These are phyloP conservation scores for Connochaetes taurinus DNA, from an alignment of 2,113 vertebrate species.

Conservation along the genomic window DNA sequence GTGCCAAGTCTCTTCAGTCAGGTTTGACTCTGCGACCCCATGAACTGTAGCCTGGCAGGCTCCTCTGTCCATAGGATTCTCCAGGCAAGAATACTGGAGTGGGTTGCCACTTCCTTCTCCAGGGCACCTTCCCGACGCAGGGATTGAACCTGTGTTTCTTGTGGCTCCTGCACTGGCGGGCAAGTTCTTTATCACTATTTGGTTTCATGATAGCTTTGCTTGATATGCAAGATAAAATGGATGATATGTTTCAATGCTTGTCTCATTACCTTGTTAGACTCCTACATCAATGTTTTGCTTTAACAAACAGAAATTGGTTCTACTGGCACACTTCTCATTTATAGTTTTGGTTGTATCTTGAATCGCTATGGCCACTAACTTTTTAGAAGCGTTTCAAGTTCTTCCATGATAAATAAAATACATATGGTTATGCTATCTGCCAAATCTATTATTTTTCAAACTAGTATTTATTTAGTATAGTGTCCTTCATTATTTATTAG, in stretches of 20 bases:
- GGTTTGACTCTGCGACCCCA: background rate
- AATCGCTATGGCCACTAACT: background rate
- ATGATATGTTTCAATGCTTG: background rate
- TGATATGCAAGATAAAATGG: background rate
- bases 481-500: conserved; percentile 12
- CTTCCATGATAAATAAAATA: background rate
- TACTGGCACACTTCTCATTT: background rate
- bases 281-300: background rate
- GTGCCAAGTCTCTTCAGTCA: background rate
- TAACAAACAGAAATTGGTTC: background rate
- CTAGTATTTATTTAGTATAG: conserved; percentile 26
- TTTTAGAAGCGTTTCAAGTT: background rate
- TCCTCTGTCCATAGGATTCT: background rate
- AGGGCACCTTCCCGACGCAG: background rate
- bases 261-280: background rate
- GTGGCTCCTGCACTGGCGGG: background rate
- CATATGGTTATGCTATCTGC: background rate
- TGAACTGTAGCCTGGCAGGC: background rate
- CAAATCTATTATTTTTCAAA: background rate
- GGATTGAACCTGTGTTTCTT: background rate
- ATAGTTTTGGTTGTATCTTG: background rate
- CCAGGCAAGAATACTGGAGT: background rate
- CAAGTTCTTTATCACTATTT: background rate
- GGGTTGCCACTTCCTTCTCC: background rate
- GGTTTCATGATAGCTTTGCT: background rate